Evolutionary conservation across 2,113 vertebrate genomes (phyloP).

Genomic region (Coreoperca whiteheadi): DNA sequence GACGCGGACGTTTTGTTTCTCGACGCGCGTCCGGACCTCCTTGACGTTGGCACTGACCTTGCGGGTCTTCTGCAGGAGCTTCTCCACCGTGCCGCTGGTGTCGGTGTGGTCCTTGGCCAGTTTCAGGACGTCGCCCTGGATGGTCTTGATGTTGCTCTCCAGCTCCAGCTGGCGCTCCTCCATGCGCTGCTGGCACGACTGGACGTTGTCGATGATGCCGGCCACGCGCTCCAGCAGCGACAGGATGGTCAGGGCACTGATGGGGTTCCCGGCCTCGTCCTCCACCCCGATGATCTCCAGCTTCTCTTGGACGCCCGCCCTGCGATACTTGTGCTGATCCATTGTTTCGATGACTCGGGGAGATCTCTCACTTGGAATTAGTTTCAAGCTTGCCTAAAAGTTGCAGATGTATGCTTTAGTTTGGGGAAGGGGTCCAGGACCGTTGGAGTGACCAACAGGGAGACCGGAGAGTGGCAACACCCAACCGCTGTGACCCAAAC

Average conservation of each 20-base stretch:
- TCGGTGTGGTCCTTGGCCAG: constrained; percentile 91
- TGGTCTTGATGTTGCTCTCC: constrained; percentile 89
- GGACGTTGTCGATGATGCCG: constrained; percentile 93
- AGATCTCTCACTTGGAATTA: not conserved
- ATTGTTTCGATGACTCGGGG: constrained; percentile 65
- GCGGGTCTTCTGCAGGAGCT: constrained; percentile 94
- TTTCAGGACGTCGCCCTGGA: constrained; percentile 94
- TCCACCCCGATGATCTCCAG: constrained; percentile 86
- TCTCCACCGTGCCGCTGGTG: constrained; percentile 89
- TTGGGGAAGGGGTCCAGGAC: constrained; percentile 47
- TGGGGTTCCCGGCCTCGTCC: constrained; percentile 91
- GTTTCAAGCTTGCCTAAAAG: not conserved
- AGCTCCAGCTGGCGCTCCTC: constrained; percentile 93
- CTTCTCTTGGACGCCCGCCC: constrained; percentile 81
- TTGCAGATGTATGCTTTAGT: not conserved
- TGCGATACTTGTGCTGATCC: constrained; percentile 84
- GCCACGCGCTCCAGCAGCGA: constrained; percentile 95
- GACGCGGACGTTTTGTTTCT: constrained; percentile 90
- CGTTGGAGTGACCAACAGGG: constrained; percentile 16
- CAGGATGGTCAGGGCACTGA: constrained; percentile 91
- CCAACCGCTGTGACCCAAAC: constrained; percentile 73
- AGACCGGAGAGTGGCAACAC: constrained; percentile 51
- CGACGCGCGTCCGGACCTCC: constrained; percentile 92
- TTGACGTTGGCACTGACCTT: constrained; percentile 95
- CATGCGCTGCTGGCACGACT: constrained; percentile 94